Conservation (phyloP, 2,797 vertebrate species). For the Arremon brunneinucha region DNA sequence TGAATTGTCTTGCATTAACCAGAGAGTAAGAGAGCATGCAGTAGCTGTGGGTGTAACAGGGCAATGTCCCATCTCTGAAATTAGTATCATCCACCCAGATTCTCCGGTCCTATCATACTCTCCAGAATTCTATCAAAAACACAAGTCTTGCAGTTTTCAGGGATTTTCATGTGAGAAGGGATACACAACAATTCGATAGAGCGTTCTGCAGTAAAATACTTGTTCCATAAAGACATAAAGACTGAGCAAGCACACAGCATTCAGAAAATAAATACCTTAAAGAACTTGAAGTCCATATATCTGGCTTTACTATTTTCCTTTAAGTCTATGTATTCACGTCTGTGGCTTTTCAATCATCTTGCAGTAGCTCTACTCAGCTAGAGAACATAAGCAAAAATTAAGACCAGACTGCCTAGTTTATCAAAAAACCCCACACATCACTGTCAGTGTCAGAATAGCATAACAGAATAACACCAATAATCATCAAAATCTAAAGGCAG, state of each 20-base stretch:
- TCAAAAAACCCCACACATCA: background rate
- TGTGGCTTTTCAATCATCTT: background rate
- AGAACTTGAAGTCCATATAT: background rate
- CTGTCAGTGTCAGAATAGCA: background rate
- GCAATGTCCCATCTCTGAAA: background rate
- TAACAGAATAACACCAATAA: background rate
- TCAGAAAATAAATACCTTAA: background rate
- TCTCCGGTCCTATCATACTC: background rate
- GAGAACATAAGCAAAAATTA: background rate
- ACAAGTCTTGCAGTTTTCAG: background rate
- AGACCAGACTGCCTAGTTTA: background rate
- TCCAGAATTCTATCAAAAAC: background rate
- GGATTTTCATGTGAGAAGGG: background rate
- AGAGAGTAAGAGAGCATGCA: background rate
- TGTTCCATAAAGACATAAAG: background rate
- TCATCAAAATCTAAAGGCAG: background rate
- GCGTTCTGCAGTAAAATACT: background rate
- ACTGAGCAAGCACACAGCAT: background rate
- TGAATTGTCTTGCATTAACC: background rate
- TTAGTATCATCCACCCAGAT: background rate
- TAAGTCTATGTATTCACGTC: background rate
- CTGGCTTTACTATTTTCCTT: background rate
- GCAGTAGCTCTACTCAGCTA: background rate
- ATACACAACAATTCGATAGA: background rate
- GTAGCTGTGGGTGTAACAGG: background rate